Base-by-base conservation (phyloP, 2,797 vertebrate genomes). In the Sciaenops ocellatus region DNA sequence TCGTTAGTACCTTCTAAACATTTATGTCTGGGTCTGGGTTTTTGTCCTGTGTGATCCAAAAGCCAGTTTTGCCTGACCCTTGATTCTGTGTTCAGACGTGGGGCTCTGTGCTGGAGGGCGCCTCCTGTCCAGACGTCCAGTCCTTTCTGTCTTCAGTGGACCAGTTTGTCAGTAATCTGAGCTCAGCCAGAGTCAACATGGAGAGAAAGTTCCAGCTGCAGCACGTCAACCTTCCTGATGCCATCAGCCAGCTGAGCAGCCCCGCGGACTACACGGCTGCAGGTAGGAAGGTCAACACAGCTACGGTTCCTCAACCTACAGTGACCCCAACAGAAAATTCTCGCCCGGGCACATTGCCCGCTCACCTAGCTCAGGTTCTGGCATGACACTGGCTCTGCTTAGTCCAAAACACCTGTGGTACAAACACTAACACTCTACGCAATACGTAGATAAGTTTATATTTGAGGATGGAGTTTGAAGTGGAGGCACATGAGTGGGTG, bases 71-170 rank as follows among this genome's bases (percentile, higher is more conserved):
- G 8, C 18, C 3, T 48, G 34, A 42, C 44, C 4, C 26, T 16
- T 17, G 5, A 0, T 28, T 61, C 17, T 34, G n/a, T 6, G 3
- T 72, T 34, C 77, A 96, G 96, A 90, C 88, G 16, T 96, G 95
- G 96, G 95, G 95, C 65, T 87, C 84, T 41, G 79, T 95, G 72
- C 92, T 93, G 89, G 94, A 93, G 6, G 94, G 94, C 1, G 73
- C 90, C 9, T 91, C 90, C 73, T 87, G 87, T 78, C 90, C 84
- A 18, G 87, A 95, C 17, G 87, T 96, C 71, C 95, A 93, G 90
- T 89, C 94, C 50, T 96, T 96, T 48, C 89, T 97, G 20, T 90
- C 89, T 22, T 95, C 93, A 0, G 85, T 97, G 87, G 95, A 96
- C 47, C 94, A 85, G 81, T 96, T 96, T 50, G 72, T 95, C 28